Base-by-base conservation (phyloP, 2,797 vertebrate genomes). In the Peromyscus attwateri region DNA sequence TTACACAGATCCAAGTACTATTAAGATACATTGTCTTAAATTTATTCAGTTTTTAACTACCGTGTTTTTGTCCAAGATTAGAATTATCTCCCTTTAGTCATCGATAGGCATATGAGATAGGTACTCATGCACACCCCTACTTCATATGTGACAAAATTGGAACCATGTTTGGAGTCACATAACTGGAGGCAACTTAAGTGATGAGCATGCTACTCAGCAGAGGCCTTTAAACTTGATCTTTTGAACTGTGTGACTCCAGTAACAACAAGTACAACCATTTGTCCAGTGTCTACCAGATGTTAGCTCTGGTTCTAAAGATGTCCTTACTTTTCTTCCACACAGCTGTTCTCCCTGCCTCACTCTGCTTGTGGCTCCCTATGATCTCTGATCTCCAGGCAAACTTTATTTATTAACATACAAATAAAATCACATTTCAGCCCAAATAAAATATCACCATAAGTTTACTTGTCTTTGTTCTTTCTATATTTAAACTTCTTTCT, bases 401-500 rank as follows among this genome's bases (percentile, higher is more conserved):
- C 14, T 55, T 55, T 55, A 55, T 55, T 55, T 55, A 55, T 55
- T 55, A 16, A 55, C 14, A 16, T 55, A 55, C 14, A 55, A 55
- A 55, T 55, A 55, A 55, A 55, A 14, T 55, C 13, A 55, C 52
- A 55, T 55, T 55, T 55, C 52, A 55, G 52, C 13, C 16, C 52
- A 55, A 55, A 55, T 55, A 55, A 55, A 55, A 55, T 55, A 55
- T 55, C 14, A 55, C 52, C 52, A 55, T 55, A 31, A 91, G 9
- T 19, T 89, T 71, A 49, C n/a, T 49, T 2, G 27, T 46, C 43
- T 37, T 87, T 40, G 55, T 10, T 87, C n/a, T 88, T 66, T 49
- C 92, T 57, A 90, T 4, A 31, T 83, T 82, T 71, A 14, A 84
- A 55, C 52, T 80, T 80, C 31, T 95, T 96, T 66, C 76, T 77